Base-by-base conservation (phyloP, 2,113 vertebrate genomes). In the Mirza zaza region DNA sequence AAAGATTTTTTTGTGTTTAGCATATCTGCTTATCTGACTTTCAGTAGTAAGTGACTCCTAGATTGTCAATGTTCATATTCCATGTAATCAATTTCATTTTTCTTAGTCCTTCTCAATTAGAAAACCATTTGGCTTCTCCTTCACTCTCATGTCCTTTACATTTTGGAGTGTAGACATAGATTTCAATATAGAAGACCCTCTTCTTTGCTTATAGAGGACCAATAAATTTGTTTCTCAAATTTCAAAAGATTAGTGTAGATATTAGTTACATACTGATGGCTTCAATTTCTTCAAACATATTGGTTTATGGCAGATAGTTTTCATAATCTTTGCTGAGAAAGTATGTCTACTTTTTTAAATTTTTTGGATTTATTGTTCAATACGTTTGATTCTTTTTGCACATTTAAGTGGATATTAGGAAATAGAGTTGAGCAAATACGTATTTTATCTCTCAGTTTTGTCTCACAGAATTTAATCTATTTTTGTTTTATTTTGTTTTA, bases 401-500 rank as follows among this genome's bases (percentile, higher is more conserved):
- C 4, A 70, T 70, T 86, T 80, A 21, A 7, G 18, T 68, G 25
- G 5, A 70, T 82, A 76, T 87, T 87, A 67, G 48, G 39, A 18
- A 81, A 25, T 5, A 6, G 29, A 70, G 13, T 68, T 85, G 71
- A 80, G 7, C 55, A 36, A 80, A 32, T 42, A 50, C 61, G 12
- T 20, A 68, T 50, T 80, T 71, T 3, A n/a, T 59, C 27, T 75
- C n/a, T 90, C 29, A 82, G 12, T 1, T 80, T 80, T 85, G 90
- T 81, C 42, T 82, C 61, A 90, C 7, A 68, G 48, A 87, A 34
- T 93, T 68, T 86, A 81, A 86, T 36, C 3, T 61, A 23, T 48
- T 91, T 93, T 59, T 4, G 45, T 57, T 95, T 59, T 4, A 55
- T 57, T 95, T 68, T 75, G 34, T 92, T 96, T 90, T 82, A 96